Conservation (phyloP, 2,888 invertebrate species). For the Hyalella azteca region DNA sequence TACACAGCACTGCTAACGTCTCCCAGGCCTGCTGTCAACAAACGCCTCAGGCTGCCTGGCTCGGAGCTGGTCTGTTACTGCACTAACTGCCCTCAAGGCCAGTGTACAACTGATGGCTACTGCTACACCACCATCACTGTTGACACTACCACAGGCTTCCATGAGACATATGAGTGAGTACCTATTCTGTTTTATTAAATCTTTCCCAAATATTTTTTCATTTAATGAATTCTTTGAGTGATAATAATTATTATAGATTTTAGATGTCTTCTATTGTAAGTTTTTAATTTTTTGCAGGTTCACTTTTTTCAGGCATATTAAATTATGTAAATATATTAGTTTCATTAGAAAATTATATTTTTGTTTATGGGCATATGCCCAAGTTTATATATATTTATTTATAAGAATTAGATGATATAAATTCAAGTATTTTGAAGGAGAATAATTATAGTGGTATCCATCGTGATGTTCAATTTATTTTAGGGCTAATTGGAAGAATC, state of each 20-base stretch:
- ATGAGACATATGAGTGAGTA: conserved; percentile 38
- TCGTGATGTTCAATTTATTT: too few species aligned
- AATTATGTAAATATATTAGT: too few species aligned
- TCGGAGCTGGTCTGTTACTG: conserved; percentile 31
- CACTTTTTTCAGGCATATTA: too few species aligned
- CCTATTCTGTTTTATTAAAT: not conserved
- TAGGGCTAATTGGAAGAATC: too few species aligned
- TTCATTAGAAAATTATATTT: too few species aligned
- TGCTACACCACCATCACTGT: conserved; percentile 42
- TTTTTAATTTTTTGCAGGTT: too few species aligned
- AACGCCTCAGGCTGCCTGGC: conserved; percentile 3
- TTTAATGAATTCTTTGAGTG: not conserved
- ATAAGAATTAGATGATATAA: too few species aligned
- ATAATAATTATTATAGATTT: not conserved
- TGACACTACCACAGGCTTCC: conserved; percentile 12
- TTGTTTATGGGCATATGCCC: too few species aligned
- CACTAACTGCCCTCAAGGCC: conserved; percentile 2
- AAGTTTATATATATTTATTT: too few species aligned
- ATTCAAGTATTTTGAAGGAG: too few species aligned
- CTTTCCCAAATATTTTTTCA: not conserved
- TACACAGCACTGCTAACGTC: conserved; percentile 18
- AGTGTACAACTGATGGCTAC: conserved; percentile 41
- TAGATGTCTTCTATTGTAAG: not conserved
- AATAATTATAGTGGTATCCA: too few species aligned
- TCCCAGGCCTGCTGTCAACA: not conserved